Evolutionary conservation across 2,888 invertebrate species (phyloP).

Genomic region (Chrysomela aeneicollis): DNA sequence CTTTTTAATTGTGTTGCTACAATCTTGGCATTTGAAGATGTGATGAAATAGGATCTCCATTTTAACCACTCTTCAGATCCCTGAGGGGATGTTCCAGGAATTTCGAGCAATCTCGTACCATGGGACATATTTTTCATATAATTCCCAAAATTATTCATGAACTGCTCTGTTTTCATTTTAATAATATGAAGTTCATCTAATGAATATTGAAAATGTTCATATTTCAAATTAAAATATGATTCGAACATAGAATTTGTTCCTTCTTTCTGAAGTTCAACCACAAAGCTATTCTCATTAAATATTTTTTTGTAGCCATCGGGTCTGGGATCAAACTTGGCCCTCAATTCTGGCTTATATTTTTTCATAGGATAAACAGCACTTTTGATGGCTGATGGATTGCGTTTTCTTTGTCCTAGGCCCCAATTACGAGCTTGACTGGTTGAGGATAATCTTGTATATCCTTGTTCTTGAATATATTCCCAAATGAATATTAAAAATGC

Average conservation of each 20-base stretch:
- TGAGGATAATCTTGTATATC: neutral
- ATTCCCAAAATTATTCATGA: neutral
- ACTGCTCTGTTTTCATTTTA: neutral
- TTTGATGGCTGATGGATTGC: neutral
- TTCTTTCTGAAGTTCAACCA: neutral
- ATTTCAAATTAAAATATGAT: neutral
- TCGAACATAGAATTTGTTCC: neutral
- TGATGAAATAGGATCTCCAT: slow-evolving; percentile 4
- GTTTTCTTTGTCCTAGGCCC: neutral
- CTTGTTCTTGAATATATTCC: no score
- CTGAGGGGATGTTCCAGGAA: neutral
- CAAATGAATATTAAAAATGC: slow-evolving; percentile 15
- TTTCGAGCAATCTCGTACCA: neutral
- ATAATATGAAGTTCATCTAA: neutral
- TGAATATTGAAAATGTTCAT: neutral
- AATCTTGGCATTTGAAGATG: neutral
- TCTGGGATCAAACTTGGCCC: neutral
- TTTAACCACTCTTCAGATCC: slow-evolving; percentile 3
- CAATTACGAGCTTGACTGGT: slow-evolving; percentile 1
- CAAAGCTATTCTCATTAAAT: neutral
- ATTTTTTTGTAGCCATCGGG: neutral
- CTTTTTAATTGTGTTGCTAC: neutral
- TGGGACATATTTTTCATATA: no score
- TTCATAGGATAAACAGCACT: neutral
- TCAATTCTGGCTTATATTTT: neutral